These are phyloP conservation scores for Chloroclysta siterata DNA, from an alignment of 2,888 invertebrate species.

Conservation along the genomic window DNA sequence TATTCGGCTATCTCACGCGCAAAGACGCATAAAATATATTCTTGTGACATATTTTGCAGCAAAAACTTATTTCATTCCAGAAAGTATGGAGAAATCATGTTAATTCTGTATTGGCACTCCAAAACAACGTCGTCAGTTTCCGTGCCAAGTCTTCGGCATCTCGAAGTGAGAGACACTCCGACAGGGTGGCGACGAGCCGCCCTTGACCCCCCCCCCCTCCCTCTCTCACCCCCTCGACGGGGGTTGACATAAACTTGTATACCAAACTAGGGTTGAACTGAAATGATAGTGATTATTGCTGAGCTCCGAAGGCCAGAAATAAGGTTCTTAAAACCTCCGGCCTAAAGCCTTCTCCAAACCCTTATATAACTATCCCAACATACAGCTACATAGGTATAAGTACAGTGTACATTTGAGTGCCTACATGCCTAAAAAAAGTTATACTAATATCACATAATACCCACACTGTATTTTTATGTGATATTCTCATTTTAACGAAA, in stretches of 20 bases:
- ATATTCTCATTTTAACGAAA: too few relatives aligned
- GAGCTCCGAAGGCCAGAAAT: background rate
- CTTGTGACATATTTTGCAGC: background rate
- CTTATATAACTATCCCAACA: too few relatives aligned
- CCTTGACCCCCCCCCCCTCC: constrained; percentile 30
- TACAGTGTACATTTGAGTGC: too few relatives aligned
- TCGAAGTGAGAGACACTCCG: constrained; percentile 30
- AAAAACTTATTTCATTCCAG: background rate
- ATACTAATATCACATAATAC: too few relatives aligned
- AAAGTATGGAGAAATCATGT: constrained; percentile 22
- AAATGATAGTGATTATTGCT: background rate
- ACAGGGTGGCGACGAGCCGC: constrained; percentile 42
- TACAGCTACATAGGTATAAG: too few relatives aligned
- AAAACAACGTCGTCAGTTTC: constrained; percentile 28
- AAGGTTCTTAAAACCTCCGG: too few relatives aligned
- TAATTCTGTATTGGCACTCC: constrained; percentile 21
- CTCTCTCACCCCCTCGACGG: constrained; percentile 13
- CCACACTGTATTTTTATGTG: too few relatives aligned
- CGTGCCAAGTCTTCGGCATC: constrained; percentile 30
- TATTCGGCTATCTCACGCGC: too few relatives aligned
- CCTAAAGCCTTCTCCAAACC: too few relatives aligned
- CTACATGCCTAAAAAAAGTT: too few relatives aligned
- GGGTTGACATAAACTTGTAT: constrained; percentile 15
- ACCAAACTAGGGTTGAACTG: constrained; percentile 20
- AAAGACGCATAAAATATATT: background rate